Base-by-base conservation (phyloP, 2,888 invertebrate species). In the Cremastinae sp. region DNA sequence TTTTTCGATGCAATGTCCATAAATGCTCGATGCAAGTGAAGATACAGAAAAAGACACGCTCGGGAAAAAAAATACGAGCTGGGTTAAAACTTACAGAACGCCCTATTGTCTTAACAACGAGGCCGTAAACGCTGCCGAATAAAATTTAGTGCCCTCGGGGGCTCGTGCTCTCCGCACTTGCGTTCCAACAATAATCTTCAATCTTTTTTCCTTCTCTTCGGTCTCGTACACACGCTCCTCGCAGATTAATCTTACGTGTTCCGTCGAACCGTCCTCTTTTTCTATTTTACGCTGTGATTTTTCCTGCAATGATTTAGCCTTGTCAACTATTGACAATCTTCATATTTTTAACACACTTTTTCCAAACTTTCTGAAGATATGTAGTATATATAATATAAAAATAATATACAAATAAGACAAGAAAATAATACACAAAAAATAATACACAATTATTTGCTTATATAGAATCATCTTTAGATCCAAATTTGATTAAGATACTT, bases 41-140 rank as follows among this genome's bases (percentile, higher is more conserved):
- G 56, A 54, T 68, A 16, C 18, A 59, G 69, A 51, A 61, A 64
- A 54, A 68, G 74, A 61, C 74, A 61, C 65, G 65, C 28, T 28
- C 49, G 34, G 53, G 62, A 75, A 76, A 75, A 78, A 82, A 79
- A 74, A 78, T 79, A 80, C 79, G 82, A 80, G 80, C 78, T 78
- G 75, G 73, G 78, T 73, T 83, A 84, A 82, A 84, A 82, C 82
- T 79, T 81, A 82, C 85, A 83, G 82, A 84, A 82, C 82, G 84
- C 79, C 77, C 85, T 83, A 86, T 87, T 87, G 86, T 87, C 86
- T 88, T 86, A 28, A 86, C 85, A 81, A 75, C 80, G 81, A 28
- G 28, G 81, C 80, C 83, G 82, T 87, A 85, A 87, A 86, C 74
- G 80, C 72, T 80, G 80, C 78, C 81, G 82, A 83, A 82, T 82